Evolutionary conservation across 2,797 vertebrate species (phyloP).

Genomic region (Pantherophis vulpinus): DNA sequence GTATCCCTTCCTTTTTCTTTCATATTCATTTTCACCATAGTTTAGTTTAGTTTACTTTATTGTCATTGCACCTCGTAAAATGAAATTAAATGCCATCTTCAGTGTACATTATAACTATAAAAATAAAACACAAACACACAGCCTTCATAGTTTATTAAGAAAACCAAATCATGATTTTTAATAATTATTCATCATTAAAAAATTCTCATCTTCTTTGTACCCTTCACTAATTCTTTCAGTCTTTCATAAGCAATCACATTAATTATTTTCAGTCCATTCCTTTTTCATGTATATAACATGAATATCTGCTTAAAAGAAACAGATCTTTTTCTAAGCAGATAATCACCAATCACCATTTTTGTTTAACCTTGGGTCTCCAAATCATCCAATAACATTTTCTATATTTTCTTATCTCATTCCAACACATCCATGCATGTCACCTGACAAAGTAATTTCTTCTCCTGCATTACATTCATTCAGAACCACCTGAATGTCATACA

Average conservation of each 20-base stretch:
- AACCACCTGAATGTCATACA: background rate
- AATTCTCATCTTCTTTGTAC: background rate
- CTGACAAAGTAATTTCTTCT: background rate
- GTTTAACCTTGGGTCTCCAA: background rate
- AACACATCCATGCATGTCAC: background rate
- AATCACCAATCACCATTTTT: background rate
- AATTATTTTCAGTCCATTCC: background rate
- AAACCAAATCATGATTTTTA: background rate
- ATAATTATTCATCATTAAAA: background rate
- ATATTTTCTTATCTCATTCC: background rate
- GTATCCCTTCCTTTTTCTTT: background rate
- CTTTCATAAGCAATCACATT: background rate
- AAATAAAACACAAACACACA: too few relatives aligned
- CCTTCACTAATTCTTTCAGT: background rate
- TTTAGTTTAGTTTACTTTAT: background rate
- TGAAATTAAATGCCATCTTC: too few relatives aligned
- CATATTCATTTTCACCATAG: background rate
- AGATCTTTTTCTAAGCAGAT: background rate
- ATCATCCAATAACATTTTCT: background rate
- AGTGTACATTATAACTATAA: too few relatives aligned
- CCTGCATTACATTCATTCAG: background rate
- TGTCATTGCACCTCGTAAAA: too few relatives aligned
- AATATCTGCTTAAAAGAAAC: background rate
- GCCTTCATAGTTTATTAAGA: background rate
- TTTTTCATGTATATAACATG: background rate